Base-by-base conservation (phyloP, 2,797 vertebrate species). In the Lycodopsis pacificus region DNA sequence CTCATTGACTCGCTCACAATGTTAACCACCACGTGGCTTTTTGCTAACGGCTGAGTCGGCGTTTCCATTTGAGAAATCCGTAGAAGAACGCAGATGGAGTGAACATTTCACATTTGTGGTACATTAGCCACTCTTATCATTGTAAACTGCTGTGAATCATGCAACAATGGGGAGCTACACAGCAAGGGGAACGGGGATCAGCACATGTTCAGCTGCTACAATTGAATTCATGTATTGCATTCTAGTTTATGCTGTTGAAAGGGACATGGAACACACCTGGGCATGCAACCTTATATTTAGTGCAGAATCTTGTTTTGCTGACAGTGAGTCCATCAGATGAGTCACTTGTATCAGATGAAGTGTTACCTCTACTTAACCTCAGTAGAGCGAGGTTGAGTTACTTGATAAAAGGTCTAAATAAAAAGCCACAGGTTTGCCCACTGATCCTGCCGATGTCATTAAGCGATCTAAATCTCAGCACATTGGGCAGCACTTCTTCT, bases 391-490 rank as follows among this genome's bases (percentile, higher is more conserved):
- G 38, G 51, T 71, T 68, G n/a, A 49, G 30, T 11, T 15, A 2
- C 19, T 57, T 19, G 0, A 64, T 71, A 7, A 44, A 63, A 70
- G 14, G 34, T 64, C 65, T 40, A 25, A 58, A 46, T 25, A 30
- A 64, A 32, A 53, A 4, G 22, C 10, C 36, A 12, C 25, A 30
- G 2, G 44, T 25, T 69, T 74, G 54, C 49, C 48, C 63, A 42
- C 32, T 49, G 46, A 76, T 76, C 69, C 62, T 49, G 51, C 76
- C 27, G 27, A 27, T 27, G 49, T 32, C 68, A 44, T 54, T 25
- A 34, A 22, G 42, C 22, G 9, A 44, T 65, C 56, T 63, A 27
- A 34, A 63, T 54, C 36, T 51, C 53, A 36, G 22, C 11, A 54
- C n/a, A 25, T 3, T 22, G n/a, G 57, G 61, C 51, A 54, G 25